Evolutionary conservation across 2,113 vertebrate genomes (phyloP).

Genomic region (Xiphias gladius): DNA sequence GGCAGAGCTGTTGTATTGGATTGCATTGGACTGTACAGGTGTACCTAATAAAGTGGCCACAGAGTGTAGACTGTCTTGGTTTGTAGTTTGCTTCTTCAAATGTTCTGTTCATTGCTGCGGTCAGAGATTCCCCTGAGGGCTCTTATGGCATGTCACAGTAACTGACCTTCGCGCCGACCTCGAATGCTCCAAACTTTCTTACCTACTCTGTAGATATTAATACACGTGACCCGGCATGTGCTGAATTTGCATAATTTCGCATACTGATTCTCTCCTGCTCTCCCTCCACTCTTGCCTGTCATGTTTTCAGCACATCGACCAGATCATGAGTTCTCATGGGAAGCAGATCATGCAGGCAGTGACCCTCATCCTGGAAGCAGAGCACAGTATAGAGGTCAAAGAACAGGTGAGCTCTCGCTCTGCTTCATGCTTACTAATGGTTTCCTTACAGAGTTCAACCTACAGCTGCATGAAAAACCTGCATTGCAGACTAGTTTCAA

Average conservation of each 20-base stretch:
- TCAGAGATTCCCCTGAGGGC: not conserved
- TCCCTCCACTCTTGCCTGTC: constrained; percentile 53
- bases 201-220: not conserved
- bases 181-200: not conserved
- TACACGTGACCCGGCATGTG: not conserved
- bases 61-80: not conserved
- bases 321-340: constrained; percentile 98
- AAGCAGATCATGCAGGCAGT: constrained; percentile 99
- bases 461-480: not conserved
- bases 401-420: constrained; percentile 89
- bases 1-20: no score
- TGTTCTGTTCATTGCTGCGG: not conserved
- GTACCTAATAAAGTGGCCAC: no score
- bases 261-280: constrained; percentile 10
- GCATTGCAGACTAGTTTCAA: not conserved
- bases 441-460: not conserved
- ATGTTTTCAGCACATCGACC: constrained; percentile 94
- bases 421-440: not conserved
- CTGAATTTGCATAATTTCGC: constrained; percentile 13
- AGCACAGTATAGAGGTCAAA: constrained; percentile 97
- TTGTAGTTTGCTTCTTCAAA: not conserved
- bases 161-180: not conserved
- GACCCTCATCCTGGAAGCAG: constrained; percentile 98
- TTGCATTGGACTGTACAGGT: no score
- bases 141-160: not conserved